These are phyloP conservation scores for Balanococcus diminutus DNA, from an alignment of 2,888 invertebrate species.

Conservation along the genomic window DNA sequence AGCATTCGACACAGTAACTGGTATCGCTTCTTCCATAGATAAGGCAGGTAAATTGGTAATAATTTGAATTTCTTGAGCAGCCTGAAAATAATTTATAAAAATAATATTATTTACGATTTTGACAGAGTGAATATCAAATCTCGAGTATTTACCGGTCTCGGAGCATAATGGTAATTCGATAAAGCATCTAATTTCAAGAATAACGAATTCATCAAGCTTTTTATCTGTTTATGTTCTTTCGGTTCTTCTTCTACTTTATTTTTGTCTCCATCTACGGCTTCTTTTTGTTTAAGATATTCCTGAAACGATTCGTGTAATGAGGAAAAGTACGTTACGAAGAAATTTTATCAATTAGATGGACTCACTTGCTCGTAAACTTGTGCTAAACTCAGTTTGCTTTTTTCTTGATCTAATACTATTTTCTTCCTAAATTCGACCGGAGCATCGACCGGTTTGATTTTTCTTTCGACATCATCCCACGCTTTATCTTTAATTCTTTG, in stretches of 20 bases:
- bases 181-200: constrained; percentile 89
- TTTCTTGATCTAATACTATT: constrained; percentile 87
- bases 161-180: constrained; percentile 93
- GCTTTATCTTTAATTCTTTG: constrained; percentile 90
- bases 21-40: constrained; percentile 94
- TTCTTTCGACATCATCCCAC: constrained; percentile 91
- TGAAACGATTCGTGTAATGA: constrained; percentile 59
- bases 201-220: constrained; percentile 73
- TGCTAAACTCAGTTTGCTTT: constrained; percentile 89
- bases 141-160: constrained; percentile 68
- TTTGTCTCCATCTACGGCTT: constrained; percentile 66
- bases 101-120: not conserved
- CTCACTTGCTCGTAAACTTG: constrained; percentile 85
- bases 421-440: constrained; percentile 86
- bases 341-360: too few relatives aligned
- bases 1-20: constrained; percentile 83
- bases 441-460: constrained; percentile 82
- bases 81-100: constrained; percentile 62
- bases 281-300: constrained; percentile 75
- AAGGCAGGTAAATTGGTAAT: constrained; percentile 90
- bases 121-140: not conserved
- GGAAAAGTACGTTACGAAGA: not conserved
- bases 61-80: constrained; percentile 85
- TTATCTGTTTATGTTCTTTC: constrained; percentile 79
- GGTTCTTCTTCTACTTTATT: constrained; percentile 71